Base-by-base conservation (phyloP, 2,888 invertebrate genomes). In the Drosophila maculinotata region DNA sequence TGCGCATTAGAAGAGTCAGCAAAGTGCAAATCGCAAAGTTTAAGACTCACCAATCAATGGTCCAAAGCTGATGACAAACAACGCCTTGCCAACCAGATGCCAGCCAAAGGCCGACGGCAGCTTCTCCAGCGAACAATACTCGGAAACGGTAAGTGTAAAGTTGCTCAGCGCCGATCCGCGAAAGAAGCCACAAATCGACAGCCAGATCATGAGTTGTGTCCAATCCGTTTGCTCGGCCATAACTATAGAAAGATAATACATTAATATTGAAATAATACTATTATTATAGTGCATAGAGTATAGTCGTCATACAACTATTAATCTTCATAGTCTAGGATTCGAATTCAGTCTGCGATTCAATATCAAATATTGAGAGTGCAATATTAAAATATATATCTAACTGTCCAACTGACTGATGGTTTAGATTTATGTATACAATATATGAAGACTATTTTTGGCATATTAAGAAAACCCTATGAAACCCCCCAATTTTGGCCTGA, bases 141-240 rank as follows among this genome's bases (percentile, higher is more conserved):
- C 95, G 0, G 95, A 95, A 76, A 96, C 95, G n/a, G 95, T 95
- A 6, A 96, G 93, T 28, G 95, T 95, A 88, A 95, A 94, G 91
- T 96, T 96, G 77, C 95, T 95, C 41, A 96, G 92, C 12, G 95
- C 95, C 87, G 95, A 94, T 59, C 96, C 96, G 58, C 96, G 93
- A 90, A 95, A 94, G 92, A 96, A 96, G 12, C 96, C 96, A 89
- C 95, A 95, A 54, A 96, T 94, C 0, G 95, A 94, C 64, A 96
- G 91, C 94, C 95, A 94, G 4, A 94, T 79, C 93, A 95, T 93
- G 8, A 96, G 92, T 33, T 93, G 93, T 6, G 93, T 93, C 93
- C 95, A 95, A 35, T 95, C 94, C 0, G 93, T 93, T 91, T 95
- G 95, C 86, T 95, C 94, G 0, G 96, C 96, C 90, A 96, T 91